Base-by-base conservation (phyloP, 2,113 vertebrate species). In the Pedionomus torquatus region DNA sequence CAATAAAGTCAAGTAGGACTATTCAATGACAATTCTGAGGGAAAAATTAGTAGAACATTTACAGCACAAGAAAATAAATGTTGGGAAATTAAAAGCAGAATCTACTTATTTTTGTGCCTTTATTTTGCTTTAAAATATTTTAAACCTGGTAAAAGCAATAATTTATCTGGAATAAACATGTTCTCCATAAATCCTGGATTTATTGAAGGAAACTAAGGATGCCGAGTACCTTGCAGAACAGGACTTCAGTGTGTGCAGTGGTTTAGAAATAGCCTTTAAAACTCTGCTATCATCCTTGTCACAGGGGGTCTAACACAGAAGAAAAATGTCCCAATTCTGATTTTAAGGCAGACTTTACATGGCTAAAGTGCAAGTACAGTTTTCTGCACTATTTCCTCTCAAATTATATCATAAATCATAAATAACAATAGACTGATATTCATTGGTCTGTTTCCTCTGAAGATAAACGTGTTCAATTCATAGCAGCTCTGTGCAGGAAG, bases 331-430 rank as follows among this genome's bases (percentile, higher is more conserved):
- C 58, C 33, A 49, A 9, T 55, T 20, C 77, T 88, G 39, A 69
- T 43, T 81, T 48, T 82, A 31, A 60, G 65, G 31, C 4, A 82
- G 51, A 35, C 78, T 89, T 95, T 90, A 92, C 6, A 35, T 19
- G 83, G 28, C 21, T 30, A 54, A 72, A 90, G 31, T 44, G 13
- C 25, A 74, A 60, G 57, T 61, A 58, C 6, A 39, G 26, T 87
- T 95, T 97, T 96, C 57, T 92, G 39, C 60, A 78, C 48, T 91
- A 76, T 94, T 97, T 97, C 63, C 23, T 93, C 54, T 95, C 76
- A 95, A 93, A 83, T 87, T 93, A 77, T 75, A 37, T 90, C 37
- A 92, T 95, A 79, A 95, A 89, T 90, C 52, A 94, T 93, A 94
- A 92, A 78, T 68, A 78, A 31, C 11, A 39, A 55, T 51, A 44